Conservation (phyloP, 2,113 vertebrate genomes). For the Epinephelus lanceolatus region DNA sequence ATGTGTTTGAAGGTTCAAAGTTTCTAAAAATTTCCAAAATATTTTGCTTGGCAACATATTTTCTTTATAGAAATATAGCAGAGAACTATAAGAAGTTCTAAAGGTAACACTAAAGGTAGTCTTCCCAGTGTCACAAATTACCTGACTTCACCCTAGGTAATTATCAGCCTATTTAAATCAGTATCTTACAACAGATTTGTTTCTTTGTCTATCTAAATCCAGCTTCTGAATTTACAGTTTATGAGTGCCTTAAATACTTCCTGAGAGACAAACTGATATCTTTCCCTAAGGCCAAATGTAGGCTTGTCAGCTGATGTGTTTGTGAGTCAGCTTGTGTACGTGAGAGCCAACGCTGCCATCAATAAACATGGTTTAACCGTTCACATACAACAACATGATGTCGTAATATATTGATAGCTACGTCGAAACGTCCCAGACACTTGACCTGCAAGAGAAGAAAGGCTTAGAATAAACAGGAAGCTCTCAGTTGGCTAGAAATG, state of each 20-base stretch:
- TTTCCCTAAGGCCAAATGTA: neutral
- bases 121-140: too few species aligned
- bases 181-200: neutral
- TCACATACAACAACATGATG: neutral
- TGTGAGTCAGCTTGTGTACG: neutral
- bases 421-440: neutral
- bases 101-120: too few species aligned
- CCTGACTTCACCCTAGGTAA: neutral
- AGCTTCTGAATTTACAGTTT: neutral
- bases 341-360: neutral
- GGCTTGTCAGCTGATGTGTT: neutral
- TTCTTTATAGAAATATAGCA: too few species aligned
- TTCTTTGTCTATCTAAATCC: neutral
- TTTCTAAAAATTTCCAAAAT: too few species aligned
- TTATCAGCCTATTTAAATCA: neutral
- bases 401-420: neutral
- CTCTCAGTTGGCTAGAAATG: neutral
- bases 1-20: too few species aligned
- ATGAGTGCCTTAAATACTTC: neutral
- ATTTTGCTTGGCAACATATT: too few species aligned
- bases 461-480: too few species aligned
- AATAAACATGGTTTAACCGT: constrained; percentile 5
- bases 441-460: neutral
- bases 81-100: too few species aligned
- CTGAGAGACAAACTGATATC: neutral